Conservation (phyloP, 64 coral and sea anemone species). For the Dendrophyllia cribrosa region DNA sequence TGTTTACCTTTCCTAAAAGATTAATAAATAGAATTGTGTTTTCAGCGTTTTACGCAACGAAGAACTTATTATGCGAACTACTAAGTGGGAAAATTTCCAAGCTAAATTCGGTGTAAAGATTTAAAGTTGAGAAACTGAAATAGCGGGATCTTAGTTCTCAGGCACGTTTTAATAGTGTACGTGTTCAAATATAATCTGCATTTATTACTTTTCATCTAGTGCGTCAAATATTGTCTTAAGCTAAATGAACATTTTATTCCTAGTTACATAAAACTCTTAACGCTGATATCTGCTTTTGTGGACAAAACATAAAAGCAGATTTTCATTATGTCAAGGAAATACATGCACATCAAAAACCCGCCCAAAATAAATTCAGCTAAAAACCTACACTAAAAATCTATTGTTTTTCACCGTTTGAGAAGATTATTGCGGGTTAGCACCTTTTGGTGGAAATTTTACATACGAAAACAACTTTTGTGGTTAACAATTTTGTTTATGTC, state of each 20-base stretch:
- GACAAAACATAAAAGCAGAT: not conserved
- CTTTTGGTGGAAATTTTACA: too few species aligned
- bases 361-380: not conserved
- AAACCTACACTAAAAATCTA: not conserved
- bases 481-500: too few species aligned
- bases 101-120: too few species aligned
- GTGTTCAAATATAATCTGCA: not conserved
- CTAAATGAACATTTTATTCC: not conserved
- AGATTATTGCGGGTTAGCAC: too few species aligned
- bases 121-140: not conserved
- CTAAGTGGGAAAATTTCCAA: too few species aligned
- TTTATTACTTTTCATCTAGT: constrained; percentile 15
- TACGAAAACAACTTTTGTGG: too few species aligned
- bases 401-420: too few species aligned
- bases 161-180: not conserved
- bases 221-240: constrained; percentile 12
- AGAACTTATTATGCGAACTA: too few species aligned
- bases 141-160: not conserved
- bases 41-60: too few species aligned
- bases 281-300: not conserved
- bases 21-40: not conserved
- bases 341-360: not conserved
- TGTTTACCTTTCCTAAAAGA: not conserved
- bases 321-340: not conserved
- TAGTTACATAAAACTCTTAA: not conserved